Base-by-base conservation (phyloP, 2,113 vertebrate genomes). In the Ursus arctos region DNA sequence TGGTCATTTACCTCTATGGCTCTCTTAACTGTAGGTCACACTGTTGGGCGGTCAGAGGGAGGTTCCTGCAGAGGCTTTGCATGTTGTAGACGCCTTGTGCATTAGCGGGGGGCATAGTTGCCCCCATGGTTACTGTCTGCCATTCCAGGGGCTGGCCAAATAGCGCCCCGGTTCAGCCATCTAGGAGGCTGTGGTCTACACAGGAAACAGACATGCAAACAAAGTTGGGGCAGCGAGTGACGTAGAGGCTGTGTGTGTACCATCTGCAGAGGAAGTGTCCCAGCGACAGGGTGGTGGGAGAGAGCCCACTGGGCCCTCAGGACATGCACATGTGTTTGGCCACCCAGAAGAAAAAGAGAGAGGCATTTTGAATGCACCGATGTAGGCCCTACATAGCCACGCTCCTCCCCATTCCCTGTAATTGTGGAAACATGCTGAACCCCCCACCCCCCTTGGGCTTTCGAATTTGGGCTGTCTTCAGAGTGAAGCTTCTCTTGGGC, bases 181-280 rank as follows among this genome's bases (percentile, higher is more conserved):
- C 65, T 77, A 72, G 65, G 72, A 65, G 84, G 18, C 36, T 95
- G 83, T 84, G 86, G 67, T 80, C 67, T 76, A 33, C 76, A 57
- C 36, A 80, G 87, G 87, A 96, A 97, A 51, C 33, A 89, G 86
- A 90, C 49, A 63, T 57, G 43, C 79, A 90, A 87, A 89, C 61
- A 53, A 61, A 51, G 31, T 0, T 76, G 80, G 51, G 51, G n/a
- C 28, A 28, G 24, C 0, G 4, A n/a, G 74, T 36, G 77, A 53
- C 61, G 53, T 69, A 8, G 31, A 7, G 4, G 22, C 13, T n/a
- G 24, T 93, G 53, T 65, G 3, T 67, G 53, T 49, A 13, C 0
- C 15, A 1, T 7, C 16, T 1, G 0, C 6, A 19, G 71, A 69
- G 69, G 88, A 57, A 12, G 15, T 53, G 77, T 65, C 40, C 65